Evolutionary conservation across 2,113 vertebrate species (phyloP).

Genomic region (Ramphastos sulfuratus): DNA sequence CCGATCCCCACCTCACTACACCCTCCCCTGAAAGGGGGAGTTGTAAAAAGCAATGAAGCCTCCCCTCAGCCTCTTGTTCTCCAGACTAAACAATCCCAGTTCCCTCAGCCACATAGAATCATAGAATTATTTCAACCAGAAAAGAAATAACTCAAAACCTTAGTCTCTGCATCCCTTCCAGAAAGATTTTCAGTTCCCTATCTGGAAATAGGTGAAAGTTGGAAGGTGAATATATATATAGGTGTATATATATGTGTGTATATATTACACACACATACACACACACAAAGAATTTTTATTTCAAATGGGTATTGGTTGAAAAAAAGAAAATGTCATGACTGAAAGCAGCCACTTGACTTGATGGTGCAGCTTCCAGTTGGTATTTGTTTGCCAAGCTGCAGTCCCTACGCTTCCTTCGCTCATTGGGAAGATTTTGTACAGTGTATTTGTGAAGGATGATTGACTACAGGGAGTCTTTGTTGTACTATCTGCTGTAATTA

Average conservation of each 20-base stretch:
- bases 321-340: background rate
- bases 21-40: too few relatives aligned
- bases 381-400: conserved; percentile 9
- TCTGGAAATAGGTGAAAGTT: background rate
- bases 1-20: too few relatives aligned
- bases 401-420: background rate
- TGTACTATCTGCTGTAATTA: conserved; percentile 76
- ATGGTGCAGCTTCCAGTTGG: background rate
- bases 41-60: too few relatives aligned
- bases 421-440: conserved; percentile 34
- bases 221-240: background rate
- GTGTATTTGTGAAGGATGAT: conserved; percentile 66
- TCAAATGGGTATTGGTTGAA: background rate
- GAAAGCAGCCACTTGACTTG: background rate
- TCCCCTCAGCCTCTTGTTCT: too few relatives aligned
- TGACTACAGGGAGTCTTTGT: conserved; percentile 73
- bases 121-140: too few relatives aligned
- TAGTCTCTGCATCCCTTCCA: background rate
- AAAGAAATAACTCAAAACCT: background rate
- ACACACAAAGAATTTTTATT: background rate
- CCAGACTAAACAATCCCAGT: too few relatives aligned
- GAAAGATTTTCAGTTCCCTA: background rate
- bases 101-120: too few relatives aligned
- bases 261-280: too few relatives aligned
- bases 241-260: too few relatives aligned